A percentile compares a stretch with the other conserved stretches of the same genome.
Evolutionary conservation across 53 echinoderm and acorn worm genomes (phyloP).

Genomic region (Zoroaster sp.): DNA sequence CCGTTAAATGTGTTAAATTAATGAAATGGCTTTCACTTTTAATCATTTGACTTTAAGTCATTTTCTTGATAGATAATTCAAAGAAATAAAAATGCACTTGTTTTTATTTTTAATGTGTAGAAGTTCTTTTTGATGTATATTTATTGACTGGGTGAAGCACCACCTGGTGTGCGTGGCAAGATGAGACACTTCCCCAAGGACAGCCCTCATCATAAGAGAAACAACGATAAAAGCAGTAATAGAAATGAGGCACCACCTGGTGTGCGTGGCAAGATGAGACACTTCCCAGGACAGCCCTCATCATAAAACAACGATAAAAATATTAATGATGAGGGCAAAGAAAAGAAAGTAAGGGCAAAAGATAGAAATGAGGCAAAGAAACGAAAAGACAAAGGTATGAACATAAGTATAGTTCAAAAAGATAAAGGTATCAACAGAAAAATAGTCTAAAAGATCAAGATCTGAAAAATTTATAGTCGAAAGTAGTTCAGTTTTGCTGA

Average conservation of each 20-base stretch:
- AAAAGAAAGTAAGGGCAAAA: neutral
- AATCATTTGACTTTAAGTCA: too few relatives aligned
- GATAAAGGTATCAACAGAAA: neutral
- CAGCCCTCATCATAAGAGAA: too few relatives aligned
- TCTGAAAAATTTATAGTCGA: too few relatives aligned
- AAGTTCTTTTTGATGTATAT: constrained; percentile 65
- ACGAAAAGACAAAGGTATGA: neutral
- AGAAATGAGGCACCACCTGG: constrained; percentile 87
- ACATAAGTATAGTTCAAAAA: neutral
- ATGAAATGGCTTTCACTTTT: neutral
- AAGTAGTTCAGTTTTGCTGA: too few relatives aligned
- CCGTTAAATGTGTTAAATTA: too few relatives aligned
- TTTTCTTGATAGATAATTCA: too few relatives aligned
- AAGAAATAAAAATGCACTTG: neutral
- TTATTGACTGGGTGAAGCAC: constrained; percentile 73
- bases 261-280: constrained; percentile 93
- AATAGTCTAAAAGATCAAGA: neutral
- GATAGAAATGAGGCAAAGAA: neutral
- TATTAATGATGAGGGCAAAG: too few relatives aligned
- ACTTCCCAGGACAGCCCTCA: constrained; percentile 89
- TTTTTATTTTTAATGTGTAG: constrained; percentile 22
- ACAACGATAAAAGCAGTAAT: too few relatives aligned
- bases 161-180: too few relatives aligned
- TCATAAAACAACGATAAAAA: constrained; percentile 14
- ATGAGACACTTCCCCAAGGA: too few relatives aligned